phyloP scores from a whole-genome alignment of 2,888 invertebrate species.

The Synergus umbraculus region DNA sequence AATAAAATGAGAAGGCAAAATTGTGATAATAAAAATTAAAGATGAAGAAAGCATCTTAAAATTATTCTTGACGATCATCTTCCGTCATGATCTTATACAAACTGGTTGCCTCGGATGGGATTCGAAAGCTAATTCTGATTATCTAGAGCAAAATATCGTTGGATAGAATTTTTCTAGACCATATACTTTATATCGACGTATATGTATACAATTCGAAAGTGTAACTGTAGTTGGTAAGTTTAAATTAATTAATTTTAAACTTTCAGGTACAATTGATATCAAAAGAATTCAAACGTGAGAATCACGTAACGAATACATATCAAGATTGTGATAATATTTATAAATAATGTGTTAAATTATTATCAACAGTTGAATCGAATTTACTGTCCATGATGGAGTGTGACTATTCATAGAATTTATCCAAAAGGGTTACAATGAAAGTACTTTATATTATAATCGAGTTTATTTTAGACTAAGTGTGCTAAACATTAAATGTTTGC shows the following conservation, averaged over 20 bases:
- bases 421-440: background rate
- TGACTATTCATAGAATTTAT: slow-evolving; percentile 4
- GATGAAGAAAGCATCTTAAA: background rate
- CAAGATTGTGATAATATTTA: slow-evolving; percentile 52
- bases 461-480: background rate
- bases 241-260: slow-evolving; percentile 23
- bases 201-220: slow-evolving; percentile 27
- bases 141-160: slow-evolving; percentile 28
- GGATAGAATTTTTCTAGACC: slow-evolving; percentile 33
- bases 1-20: background rate
- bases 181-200: slow-evolving; percentile 5
- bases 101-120: slow-evolving; percentile 10
- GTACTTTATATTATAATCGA: background rate
- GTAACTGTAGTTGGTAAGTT: slow-evolving; percentile 18
- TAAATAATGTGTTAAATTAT: slow-evolving; percentile 33
- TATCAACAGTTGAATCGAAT: slow-evolving; percentile 21
- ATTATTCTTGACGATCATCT: background rate
- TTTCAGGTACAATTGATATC: slow-evolving; percentile 35
- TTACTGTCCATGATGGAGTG: background rate
- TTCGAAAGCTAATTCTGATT: slow-evolving; percentile 14
- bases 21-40: slow-evolving; percentile 17
- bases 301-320: slow-evolving; percentile 50
- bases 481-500: background rate
- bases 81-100: slow-evolving; percentile 18
- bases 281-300: slow-evolving; percentile 24